Evolutionary conservation across 2,113 vertebrate genomes (phyloP).

Genomic region (Anarhynchus alexandrinus): DNA sequence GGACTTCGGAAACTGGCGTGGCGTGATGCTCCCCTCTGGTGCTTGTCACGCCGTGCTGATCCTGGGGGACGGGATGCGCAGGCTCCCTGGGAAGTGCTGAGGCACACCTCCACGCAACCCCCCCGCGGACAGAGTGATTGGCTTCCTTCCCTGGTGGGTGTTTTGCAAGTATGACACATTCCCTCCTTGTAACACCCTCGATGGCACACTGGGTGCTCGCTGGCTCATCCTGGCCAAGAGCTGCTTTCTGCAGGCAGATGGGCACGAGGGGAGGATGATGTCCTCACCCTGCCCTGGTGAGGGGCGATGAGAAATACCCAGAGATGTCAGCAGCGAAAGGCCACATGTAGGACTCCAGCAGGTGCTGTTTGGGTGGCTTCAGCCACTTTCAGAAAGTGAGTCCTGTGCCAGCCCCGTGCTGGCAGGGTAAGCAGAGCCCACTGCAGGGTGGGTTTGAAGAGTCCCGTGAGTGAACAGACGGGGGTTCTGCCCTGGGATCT

Average conservation of each 20-base stretch:
- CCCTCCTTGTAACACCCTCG: too few relatives aligned
- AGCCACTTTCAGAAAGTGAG: not conserved
- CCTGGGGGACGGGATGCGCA: rapidly evolving
- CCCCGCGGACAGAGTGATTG: not conserved
- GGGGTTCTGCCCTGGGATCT: not conserved
- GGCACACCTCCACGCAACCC: rapidly evolving
- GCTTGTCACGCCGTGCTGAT: too few relatives aligned
- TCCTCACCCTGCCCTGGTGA: not conserved
- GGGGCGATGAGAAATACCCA: too few relatives aligned
- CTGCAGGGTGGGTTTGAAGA: not conserved
- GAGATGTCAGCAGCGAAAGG: not conserved
- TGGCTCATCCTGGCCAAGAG: rapidly evolving
- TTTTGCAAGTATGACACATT: not conserved
- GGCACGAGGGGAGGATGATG: not conserved
- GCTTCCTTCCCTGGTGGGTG: not conserved
- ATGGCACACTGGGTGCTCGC: rapidly evolving
- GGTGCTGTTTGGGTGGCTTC: not conserved
- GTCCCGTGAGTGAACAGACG: not conserved
- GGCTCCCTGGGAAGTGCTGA: rapidly evolving
- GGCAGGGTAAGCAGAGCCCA: not conserved
- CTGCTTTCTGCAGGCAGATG: not conserved
- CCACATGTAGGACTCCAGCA: not conserved
- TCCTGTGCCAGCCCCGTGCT: not conserved
- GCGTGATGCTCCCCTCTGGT: rapidly evolving
- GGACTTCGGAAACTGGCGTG: not conserved